These are phyloP conservation scores for Chrysocyon brachyurus DNA, from an alignment of 2,797 vertebrate species.

Conservation along the genomic window DNA sequence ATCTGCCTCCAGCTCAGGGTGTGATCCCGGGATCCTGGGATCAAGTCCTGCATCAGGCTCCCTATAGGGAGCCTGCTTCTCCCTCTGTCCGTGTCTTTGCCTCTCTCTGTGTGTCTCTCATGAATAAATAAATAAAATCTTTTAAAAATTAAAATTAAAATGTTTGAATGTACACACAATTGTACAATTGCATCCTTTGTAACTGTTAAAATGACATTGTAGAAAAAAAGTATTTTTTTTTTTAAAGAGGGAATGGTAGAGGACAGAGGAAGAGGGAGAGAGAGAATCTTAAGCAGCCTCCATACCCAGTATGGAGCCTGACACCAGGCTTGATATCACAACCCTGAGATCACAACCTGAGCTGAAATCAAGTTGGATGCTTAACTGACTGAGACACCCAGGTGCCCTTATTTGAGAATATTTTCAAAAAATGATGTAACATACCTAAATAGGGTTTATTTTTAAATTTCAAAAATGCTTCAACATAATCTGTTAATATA, in stretches of 20 bases:
- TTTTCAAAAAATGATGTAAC: neutral
- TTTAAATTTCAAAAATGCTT: constrained; percentile 14
- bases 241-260: neutral
- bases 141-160: neutral
- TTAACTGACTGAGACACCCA: neutral
- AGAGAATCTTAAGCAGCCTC: neutral
- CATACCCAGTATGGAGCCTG: neutral
- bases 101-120: no score
- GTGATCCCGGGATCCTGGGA: no score
- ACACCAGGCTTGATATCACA: neutral
- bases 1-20: no score
- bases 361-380: neutral
- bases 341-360: neutral
- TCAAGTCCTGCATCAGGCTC: no score
- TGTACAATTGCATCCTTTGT: neutral
- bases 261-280: neutral
- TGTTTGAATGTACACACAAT: neutral
- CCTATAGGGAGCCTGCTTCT: no score
- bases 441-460: neutral
- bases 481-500: neutral
- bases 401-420: neutral
- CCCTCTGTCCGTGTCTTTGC: no score
- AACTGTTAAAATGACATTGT: neutral
- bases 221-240: neutral
- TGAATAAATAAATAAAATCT: no score